Evolutionary conservation across 2,888 invertebrate species (phyloP).

Genomic region (Agapetus fuscipes): DNA sequence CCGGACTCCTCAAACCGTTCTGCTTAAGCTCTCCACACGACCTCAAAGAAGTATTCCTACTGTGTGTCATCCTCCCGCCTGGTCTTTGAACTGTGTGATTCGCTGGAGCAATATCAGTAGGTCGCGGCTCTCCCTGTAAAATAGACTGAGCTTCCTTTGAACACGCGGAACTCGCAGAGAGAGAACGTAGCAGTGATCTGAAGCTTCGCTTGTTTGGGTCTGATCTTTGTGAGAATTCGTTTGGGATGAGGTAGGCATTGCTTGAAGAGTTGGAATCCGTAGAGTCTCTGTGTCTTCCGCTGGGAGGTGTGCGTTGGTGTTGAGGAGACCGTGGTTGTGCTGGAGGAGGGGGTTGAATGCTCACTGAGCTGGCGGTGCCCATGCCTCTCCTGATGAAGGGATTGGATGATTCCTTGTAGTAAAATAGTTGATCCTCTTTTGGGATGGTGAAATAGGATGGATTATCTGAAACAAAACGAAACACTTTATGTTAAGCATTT

Average conservation of each 20-base stretch:
- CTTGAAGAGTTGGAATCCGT: slow-evolving; percentile 1
- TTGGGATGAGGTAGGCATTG: slow-evolving; percentile 21
- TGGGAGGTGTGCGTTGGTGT: neutral
- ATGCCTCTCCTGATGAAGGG: slow-evolving; percentile 22
- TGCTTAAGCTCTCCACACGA: slow-evolving; percentile 9
- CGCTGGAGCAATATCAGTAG: slow-evolving; percentile 57
- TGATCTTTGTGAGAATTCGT: slow-evolving; percentile 28
- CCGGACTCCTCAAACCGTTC: slow-evolving; percentile 24
- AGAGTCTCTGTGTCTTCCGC: neutral
- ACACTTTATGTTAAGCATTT: neutral
- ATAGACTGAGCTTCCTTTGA: slow-evolving; percentile 55
- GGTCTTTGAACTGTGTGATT: slow-evolving; percentile 28
- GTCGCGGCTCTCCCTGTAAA: slow-evolving; percentile 57
- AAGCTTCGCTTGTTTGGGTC: slow-evolving; percentile 44
- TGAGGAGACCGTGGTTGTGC: neutral
- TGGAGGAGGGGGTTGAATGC: slow-evolving; percentile 1
- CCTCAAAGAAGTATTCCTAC: slow-evolving; percentile 14
- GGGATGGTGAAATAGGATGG: slow-evolving; percentile 67
- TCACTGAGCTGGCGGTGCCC: slow-evolving; percentile 5
- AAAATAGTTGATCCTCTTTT: slow-evolving; percentile 31
- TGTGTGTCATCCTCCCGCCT: slow-evolving; percentile 11
- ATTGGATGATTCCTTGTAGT: slow-evolving; percentile 25
- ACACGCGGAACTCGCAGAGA: slow-evolving; percentile 53
- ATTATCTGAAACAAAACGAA: slow-evolving; percentile 53
- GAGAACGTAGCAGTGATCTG: slow-evolving; percentile 50